Percentiles rank a stretch among this genome's conserved stretches.
These are phyloP conservation scores for Macaria notata DNA, from an alignment of 2,888 invertebrate genomes.

Conservation along the genomic window DNA sequence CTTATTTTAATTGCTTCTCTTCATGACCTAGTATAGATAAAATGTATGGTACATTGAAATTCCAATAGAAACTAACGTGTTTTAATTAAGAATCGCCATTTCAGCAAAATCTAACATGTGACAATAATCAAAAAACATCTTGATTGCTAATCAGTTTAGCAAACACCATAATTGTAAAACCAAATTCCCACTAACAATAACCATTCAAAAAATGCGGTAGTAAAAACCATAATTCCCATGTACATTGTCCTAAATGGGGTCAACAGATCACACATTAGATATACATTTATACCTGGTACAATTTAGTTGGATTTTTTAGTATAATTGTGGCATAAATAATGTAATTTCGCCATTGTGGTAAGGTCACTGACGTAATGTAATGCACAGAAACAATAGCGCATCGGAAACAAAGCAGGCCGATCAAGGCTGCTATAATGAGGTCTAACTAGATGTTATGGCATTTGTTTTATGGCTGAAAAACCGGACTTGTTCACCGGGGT, in stretches of 20 bases:
- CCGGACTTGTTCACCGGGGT: too few species aligned
- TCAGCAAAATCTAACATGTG: too few species aligned
- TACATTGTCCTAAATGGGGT: constrained; percentile 13
- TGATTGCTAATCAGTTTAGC: too few species aligned
- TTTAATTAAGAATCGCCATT: too few species aligned
- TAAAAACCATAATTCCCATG: background rate
- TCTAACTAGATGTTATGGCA: constrained; percentile 1
- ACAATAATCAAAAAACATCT: too few species aligned
- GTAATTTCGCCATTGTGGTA: constrained; percentile 30
- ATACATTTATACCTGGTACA: constrained; percentile 4
- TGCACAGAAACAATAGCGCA: constrained; percentile 29
- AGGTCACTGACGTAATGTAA: constrained; percentile 34
- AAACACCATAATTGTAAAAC: too few species aligned
- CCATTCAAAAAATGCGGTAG: constrained; percentile 6
- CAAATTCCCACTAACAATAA: too few species aligned
- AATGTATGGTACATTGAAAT: too few species aligned
- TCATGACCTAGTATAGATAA: too few species aligned
- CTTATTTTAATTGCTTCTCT: too few species aligned
- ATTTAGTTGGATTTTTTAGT: constrained; percentile 20
- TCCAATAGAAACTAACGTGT: too few species aligned
- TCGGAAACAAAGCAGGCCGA: constrained; percentile 30
- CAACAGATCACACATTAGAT: constrained; percentile 20
- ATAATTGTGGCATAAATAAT: constrained; percentile 11
- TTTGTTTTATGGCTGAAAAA: too few species aligned
- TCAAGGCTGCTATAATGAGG: constrained; percentile 28